Percentiles rank a stretch among this genome's conserved stretches.
Conservation (phyloP, 2,113 vertebrate species). For the Vombatus ursinus region DNA sequence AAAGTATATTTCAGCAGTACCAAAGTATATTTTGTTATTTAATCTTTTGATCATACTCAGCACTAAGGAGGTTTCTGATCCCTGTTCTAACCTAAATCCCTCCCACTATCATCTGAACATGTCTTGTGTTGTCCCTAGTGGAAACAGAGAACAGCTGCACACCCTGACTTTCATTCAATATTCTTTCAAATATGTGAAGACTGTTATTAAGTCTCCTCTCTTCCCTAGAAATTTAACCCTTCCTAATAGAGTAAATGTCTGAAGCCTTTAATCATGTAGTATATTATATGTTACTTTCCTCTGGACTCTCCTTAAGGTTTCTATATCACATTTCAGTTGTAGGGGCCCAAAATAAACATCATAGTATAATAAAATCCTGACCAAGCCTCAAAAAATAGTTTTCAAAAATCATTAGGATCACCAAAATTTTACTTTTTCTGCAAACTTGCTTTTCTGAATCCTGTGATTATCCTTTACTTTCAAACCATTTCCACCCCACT, state of each 20-base stretch:
- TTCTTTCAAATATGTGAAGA: neutral
- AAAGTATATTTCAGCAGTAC: neutral
- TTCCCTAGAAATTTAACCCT: neutral
- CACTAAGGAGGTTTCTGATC: neutral
- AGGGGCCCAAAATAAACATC: neutral
- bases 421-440: neutral
- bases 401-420: constrained; percentile 8
- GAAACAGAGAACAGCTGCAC: neutral
- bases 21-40: neutral
- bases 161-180: neutral
- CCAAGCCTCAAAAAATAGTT: constrained; percentile 1
- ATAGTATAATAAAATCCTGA: neutral
- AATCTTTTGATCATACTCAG: neutral
- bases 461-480: neutral
- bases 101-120: neutral
- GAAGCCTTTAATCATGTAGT: neutral
- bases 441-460: neutral
- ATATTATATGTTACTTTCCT: neutral
- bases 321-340: neutral
- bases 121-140: neutral
- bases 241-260: neutral
- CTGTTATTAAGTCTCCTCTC: neutral
- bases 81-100: neutral
- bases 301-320: neutral
- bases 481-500: neutral